Percentiles rank a stretch among this genome's conserved stretches.
Evolutionary conservation across 2,113 vertebrate genomes (phyloP).

Genomic region (Baryphthengus martii): DNA sequence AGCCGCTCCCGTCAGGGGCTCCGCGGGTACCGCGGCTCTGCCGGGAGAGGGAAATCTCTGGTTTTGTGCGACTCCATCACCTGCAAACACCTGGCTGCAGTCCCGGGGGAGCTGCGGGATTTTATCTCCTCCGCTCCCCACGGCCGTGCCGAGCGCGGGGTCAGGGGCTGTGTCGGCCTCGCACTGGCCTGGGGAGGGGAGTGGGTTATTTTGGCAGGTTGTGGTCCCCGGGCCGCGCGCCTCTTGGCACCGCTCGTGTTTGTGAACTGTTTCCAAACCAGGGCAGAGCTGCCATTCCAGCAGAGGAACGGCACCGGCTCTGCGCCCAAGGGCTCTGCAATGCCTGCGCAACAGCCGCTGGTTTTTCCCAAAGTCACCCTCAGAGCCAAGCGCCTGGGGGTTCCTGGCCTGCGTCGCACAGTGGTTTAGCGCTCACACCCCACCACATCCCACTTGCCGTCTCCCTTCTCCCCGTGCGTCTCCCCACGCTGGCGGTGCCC

Average conservation of each 20-base stretch:
- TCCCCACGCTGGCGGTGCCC: too few species aligned
- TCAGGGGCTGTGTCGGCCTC: neutral
- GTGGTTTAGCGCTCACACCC: neutral
- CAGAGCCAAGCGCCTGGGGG: accelerated
- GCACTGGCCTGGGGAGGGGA: neutral
- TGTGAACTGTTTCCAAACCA: neutral
- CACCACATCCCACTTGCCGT: accelerated
- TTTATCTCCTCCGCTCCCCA: neutral
- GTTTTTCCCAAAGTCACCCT: neutral
- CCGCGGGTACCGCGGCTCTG: neutral
- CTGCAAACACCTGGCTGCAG: neutral
- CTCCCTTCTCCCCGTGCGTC: too few species aligned
- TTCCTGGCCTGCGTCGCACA: accelerated
- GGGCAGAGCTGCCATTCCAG: neutral
- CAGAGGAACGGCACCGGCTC: neutral
- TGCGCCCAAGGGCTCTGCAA: neutral
- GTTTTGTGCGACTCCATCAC: neutral
- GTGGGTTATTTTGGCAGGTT: neutral
- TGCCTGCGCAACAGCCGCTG: accelerated
- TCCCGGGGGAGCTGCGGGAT: neutral
- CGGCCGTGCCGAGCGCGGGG: accelerated
- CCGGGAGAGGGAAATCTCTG: neutral
- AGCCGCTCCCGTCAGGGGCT: neutral
- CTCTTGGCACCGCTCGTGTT: neutral
- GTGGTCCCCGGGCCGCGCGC: neutral